Evolutionary conservation across 2,113 vertebrate genomes (phyloP).

Genomic region (Chinchilla lanigera): DNA sequence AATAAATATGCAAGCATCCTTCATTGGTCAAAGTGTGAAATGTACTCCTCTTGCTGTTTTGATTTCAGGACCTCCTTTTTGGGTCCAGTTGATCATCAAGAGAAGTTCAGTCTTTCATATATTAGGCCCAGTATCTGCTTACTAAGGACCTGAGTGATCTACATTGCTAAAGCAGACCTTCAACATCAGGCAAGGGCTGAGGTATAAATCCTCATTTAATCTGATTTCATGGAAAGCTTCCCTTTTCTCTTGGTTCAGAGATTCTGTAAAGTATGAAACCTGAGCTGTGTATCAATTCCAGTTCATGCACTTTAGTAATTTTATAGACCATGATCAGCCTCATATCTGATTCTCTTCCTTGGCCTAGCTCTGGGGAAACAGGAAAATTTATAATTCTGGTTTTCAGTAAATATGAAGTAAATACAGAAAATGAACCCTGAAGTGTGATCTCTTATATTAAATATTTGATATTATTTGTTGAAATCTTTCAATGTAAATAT

Average conservation of each 20-base stretch:
- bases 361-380: background rate
- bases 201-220: conserved; percentile 7
- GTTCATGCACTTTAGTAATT: background rate
- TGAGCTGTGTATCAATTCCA: background rate
- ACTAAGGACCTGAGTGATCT: background rate
- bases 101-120: background rate
- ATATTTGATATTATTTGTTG: background rate
- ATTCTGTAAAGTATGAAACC: background rate
- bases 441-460: background rate
- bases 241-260: background rate
- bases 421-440: background rate
- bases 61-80: background rate
- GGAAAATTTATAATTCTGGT: background rate
- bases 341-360: background rate
- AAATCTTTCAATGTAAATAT: background rate
- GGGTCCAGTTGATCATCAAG: background rate
- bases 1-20: background rate
- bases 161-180: background rate
- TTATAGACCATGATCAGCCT: background rate
- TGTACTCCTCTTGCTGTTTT: background rate
- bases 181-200: background rate
- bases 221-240: background rate
- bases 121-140: background rate
- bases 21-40: background rate
- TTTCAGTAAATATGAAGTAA: background rate